Base-by-base conservation (phyloP, 2,888 invertebrate species). In the Fragum fragum region DNA sequence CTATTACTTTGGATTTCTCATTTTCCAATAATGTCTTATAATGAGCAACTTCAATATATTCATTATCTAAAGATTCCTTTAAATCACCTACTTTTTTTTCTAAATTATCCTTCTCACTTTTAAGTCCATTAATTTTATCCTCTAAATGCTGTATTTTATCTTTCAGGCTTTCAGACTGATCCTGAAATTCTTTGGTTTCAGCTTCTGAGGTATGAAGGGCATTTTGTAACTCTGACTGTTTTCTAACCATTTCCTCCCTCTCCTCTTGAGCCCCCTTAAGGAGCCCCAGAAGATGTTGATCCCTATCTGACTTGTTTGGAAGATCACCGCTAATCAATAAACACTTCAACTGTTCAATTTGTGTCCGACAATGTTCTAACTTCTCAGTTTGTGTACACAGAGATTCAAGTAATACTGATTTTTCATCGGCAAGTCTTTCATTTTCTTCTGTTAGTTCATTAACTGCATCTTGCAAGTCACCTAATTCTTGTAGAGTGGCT, bases 381-480 rank as follows among this genome's bases (percentile, higher is more conserved):
- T 98, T 97, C 94, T 98, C 98, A 0, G 98, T 98, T 95, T 98
- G 98, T 23, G 98, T 96, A 93, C 98, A 98, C 53, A 98, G 95
- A 23, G 98, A 98, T 94, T 98, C 98, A 70, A 98, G 96, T 88
- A 98, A 96, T 63, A 98, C 97, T 89, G 97, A 96, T 93, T 98
- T 98, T 95, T 99, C 98, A 89, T 98, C 98, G 7, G 96, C 96
- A 42, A 98, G 95, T 76, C 97, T 96, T 83, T 98, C 97, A 95
- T 98, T 98, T 93, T 98, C 98, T 5, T 97, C 96, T 93, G 98
- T 98, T 2, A 98, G 96, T 93, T 98, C 98, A 26, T 96, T 97
- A 84, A 98, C 95, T 94, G 98, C 97, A 7, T 97, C 96, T 95
- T 98, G 98, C 53, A 98, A 95, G 94, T 98, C 98, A 14, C 98